Conservation (phyloP, 2,888 invertebrate species). For the Escarpia spicata region DNA sequence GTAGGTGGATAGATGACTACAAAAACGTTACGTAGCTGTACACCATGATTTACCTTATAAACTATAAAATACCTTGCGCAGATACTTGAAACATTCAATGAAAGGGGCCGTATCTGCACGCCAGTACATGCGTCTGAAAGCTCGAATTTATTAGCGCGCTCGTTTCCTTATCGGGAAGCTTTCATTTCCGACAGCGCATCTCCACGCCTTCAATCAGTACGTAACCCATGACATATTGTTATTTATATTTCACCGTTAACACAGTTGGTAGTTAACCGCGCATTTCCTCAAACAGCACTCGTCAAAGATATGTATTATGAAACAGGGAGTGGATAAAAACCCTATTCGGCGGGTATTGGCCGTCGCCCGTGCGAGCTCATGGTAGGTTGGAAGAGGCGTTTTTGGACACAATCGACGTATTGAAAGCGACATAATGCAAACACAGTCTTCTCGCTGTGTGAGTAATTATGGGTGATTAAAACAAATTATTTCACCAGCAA, state of each 20-base stretch:
- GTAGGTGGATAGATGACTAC: background rate
- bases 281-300: background rate
- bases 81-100: background rate
- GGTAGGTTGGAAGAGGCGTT: too few relatives aligned
- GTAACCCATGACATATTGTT: background rate
- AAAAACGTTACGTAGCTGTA: background rate
- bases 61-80: background rate
- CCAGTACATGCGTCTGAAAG: background rate
- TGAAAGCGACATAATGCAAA: too few relatives aligned
- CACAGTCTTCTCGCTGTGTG: too few relatives aligned
- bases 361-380: too few relatives aligned
- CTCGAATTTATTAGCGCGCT: background rate
- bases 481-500: too few relatives aligned
- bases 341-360: too few relatives aligned
- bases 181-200: slow-evolving; percentile 12
- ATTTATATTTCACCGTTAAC: background rate
- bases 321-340: too few relatives aligned
- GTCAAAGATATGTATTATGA: background rate
- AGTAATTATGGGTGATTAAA: too few relatives aligned
- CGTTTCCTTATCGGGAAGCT: background rate
- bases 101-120: background rate
- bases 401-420: too few relatives aligned
- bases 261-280: background rate
- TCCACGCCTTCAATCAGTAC: background rate
- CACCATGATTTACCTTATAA: background rate